Evolutionary conservation across 2,113 vertebrate genomes (phyloP), one percentile per base, ranked within the genome.

Genomic region (Notiomystis cincta): DNA sequence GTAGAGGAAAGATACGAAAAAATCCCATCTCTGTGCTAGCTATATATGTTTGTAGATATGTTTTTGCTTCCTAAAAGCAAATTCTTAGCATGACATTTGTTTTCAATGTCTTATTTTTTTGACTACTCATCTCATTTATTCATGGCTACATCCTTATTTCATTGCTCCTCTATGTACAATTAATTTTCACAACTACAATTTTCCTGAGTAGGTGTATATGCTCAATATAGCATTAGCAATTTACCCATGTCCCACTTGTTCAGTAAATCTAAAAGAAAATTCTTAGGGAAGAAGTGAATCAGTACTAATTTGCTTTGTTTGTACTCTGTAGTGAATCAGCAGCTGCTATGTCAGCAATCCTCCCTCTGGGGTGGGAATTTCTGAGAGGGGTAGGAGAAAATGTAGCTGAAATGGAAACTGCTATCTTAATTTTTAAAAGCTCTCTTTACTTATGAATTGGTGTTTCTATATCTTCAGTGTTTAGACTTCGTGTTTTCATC

Each of bases 1-100:
- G 13, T 56, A 44, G 62, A 9, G 11, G n/a, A 60, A 82, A 73
- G 10, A 31, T 31, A 44, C 4, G 11, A 30, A 71, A 45, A 64
- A 42, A 5, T 0, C 2, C 10, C 6, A 60, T 35, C 15, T 53
- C 10, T 62, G 1, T 47, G 7, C 14, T 65, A 60, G 9, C 7
- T 65, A 6, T 40, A 3, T 35, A 69, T 56, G 9, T 80, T 78
- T 79, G 10, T 15, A 50, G 31, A 23, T 25, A 30, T 9, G 25
- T 45, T 15, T 83, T 65, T 40, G 13, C 44, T 76, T 82, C 33
- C 23, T 60, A 75, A 72, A 91, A 71, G 15, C 6, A 33, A 81
- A 82, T 82, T 57, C n/a, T 65, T 64, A 67, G 30, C 20, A 37
- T 54, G 58, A n/a, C 6, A 65, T 57, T 80, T 48, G 3, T 58